A percentile compares a stretch with the other conserved stretches of the same genome.
phyloP scores from a whole-genome alignment of 2,113 vertebrate species.

The Etia nguti region DNA sequence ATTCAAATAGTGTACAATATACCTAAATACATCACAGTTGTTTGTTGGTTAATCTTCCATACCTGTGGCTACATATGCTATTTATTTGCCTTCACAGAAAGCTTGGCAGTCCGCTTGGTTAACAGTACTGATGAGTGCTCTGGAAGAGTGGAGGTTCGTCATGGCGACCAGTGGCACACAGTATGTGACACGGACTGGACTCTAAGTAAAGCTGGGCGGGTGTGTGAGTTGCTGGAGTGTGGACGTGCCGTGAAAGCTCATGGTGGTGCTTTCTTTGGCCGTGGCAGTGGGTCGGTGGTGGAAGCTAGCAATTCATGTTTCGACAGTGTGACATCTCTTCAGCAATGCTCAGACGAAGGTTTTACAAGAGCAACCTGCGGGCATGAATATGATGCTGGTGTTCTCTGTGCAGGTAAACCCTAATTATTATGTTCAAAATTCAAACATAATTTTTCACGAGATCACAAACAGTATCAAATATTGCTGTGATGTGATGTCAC shows the following conservation, averaged over 20 bases:
- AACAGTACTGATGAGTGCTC: no score
- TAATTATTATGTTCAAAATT: no score
- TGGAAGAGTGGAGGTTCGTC: slow-evolving; percentile 11
- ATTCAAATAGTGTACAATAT: not conserved
- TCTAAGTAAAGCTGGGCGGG: slow-evolving; percentile 33
- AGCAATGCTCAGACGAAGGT: slow-evolving; percentile 29
- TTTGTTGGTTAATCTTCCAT: no score
- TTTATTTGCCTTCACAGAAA: not conserved
- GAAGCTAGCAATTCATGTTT: slow-evolving; percentile 37
- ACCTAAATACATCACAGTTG: no score
- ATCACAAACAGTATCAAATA: no score
- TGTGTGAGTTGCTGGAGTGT: slow-evolving; percentile 54
- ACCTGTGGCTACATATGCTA: not conserved
- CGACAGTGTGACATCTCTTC: slow-evolving; percentile 1
- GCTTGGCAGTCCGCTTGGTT: no score
- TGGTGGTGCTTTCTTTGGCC: slow-evolving; percentile 6
- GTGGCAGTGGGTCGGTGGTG: slow-evolving; percentile 33
- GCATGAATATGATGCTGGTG: slow-evolving; percentile 33
- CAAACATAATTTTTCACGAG: no score
- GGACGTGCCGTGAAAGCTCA: not conserved
- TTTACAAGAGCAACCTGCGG: slow-evolving; percentile 23
- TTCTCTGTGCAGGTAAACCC: slow-evolving; percentile 23
- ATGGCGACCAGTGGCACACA: slow-evolving; percentile 38
- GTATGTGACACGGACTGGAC: slow-evolving; percentile 60
- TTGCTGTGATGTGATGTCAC: no score